phyloP scores from a whole-genome alignment of 2,888 invertebrate genomes.

The Sussaba pulchella region DNA sequence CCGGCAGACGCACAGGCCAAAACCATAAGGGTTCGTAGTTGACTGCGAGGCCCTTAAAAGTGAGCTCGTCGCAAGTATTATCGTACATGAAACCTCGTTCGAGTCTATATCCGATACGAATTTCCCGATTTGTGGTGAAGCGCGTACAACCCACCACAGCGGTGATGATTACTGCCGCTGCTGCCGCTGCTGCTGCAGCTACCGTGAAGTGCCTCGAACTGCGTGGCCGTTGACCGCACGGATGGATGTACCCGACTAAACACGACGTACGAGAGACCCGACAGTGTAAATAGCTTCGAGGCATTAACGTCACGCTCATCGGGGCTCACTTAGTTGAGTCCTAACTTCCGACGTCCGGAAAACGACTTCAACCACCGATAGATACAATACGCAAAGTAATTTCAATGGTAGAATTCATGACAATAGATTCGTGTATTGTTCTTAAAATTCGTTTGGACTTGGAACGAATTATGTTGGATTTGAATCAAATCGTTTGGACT shows the following conservation, averaged over 20 bases:
- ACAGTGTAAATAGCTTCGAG: slow-evolving; percentile 39
- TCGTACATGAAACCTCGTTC: too few relatives aligned
- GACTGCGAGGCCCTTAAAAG: too few relatives aligned
- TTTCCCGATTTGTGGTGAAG: slow-evolving; percentile 44
- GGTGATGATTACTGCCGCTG: slow-evolving; percentile 39
- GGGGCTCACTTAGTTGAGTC: neutral
- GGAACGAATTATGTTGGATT: too few relatives aligned
- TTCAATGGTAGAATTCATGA: too few relatives aligned
- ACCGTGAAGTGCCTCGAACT: slow-evolving; percentile 32
- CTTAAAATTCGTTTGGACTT: too few relatives aligned
- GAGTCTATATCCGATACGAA: slow-evolving; percentile 48
- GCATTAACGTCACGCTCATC: slow-evolving; percentile 20
- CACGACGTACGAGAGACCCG: neutral
- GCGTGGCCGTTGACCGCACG: slow-evolving; percentile 41
- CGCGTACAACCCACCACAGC: slow-evolving; percentile 18
- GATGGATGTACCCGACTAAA: slow-evolving; percentile 19
- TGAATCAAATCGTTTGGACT: too few relatives aligned
- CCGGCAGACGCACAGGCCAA: too few relatives aligned
- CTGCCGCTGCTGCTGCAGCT: slow-evolving; percentile 19
- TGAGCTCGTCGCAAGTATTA: too few relatives aligned
- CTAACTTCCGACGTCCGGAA: neutral
- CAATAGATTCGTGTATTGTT: neutral
- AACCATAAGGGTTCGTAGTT: too few relatives aligned
- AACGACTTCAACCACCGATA: neutral
- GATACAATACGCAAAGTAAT: too few relatives aligned